A percentile compares a stretch with the other conserved stretches of the same genome.
Conservation (phyloP, 2,888 invertebrate species). For the Drosophila kambysellisi region DNA sequence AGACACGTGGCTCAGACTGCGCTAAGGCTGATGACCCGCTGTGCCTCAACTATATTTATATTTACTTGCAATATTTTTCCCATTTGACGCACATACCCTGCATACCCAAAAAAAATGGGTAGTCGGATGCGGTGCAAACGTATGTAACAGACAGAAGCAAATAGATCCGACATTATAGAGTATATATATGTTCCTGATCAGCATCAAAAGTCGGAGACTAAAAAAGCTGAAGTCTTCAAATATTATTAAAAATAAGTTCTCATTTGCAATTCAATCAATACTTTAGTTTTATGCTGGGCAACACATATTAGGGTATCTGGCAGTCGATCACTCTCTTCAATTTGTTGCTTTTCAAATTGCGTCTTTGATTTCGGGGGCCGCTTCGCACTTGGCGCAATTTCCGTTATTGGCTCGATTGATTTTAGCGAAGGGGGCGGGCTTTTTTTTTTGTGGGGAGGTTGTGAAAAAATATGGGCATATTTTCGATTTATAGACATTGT, state of each 20-base stretch:
- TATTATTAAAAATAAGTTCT: background rate
- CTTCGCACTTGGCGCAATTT: slow-evolving; percentile 62
- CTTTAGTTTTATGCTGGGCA: background rate
- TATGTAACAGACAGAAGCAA: background rate
- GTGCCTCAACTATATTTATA: slow-evolving; percentile 51
- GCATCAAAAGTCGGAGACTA: background rate
- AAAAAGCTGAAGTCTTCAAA: background rate
- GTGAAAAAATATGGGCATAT: slow-evolving; percentile 34
- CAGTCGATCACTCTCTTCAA: background rate
- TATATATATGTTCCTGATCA: background rate
- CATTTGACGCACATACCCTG: slow-evolving; percentile 4
- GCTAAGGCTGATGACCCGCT: slow-evolving; percentile 66
- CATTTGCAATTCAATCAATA: background rate
- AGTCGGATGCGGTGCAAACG: background rate
- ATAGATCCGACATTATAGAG: background rate
- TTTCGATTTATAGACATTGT: slow-evolving; percentile 41
- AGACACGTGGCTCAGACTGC: slow-evolving; percentile 52
- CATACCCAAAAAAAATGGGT: too few species aligned
- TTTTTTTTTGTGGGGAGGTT: slow-evolving; percentile 2
- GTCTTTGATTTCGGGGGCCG: slow-evolving; percentile 32
- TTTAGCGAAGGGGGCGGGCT: slow-evolving; percentile 48
- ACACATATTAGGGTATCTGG: background rate
- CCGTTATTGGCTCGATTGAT: slow-evolving; percentile 79
- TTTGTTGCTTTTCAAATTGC: slow-evolving; percentile 18
- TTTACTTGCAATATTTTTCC: slow-evolving; percentile 34